phyloP scores from a whole-genome alignment of 2,113 vertebrate species.

The Felis catus region F.catus_Fca126_mat1.0 CM031418.1:96033001-96033500 shows the following conservation, averaged over 20 bases:
- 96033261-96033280: neutral
- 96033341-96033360: neutral
- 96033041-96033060: neutral
- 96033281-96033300: neutral
- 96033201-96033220: neutral
- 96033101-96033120: neutral
- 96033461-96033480: neutral
- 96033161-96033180: neutral
- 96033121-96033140: neutral
- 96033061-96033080: neutral
- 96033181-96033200: neutral
- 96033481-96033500: neutral
- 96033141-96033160: neutral
- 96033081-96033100: neutral
- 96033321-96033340: neutral
- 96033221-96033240: neutral
- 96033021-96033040: neutral
- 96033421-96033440: neutral
- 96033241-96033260: accelerated
- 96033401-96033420: neutral
- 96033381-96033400: neutral
- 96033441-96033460: neutral
- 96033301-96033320: neutral
- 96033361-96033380: neutral
- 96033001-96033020: neutral